phyloP scores from a whole-genome alignment of 2,888 invertebrate genomes.

The Coenonympha arcania region DNA sequence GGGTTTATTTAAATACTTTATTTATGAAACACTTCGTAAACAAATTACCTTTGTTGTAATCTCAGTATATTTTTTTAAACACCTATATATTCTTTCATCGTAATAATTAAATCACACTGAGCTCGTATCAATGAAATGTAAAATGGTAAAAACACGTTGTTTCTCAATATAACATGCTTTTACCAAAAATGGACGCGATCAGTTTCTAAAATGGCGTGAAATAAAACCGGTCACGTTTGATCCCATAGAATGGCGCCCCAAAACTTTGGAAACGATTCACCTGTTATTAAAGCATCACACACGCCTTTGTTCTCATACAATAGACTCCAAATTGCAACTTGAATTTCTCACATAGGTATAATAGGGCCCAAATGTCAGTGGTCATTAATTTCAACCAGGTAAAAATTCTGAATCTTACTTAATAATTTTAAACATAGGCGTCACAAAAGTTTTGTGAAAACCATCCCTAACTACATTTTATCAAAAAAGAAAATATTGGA shows the following conservation, averaged over 20 bases:
- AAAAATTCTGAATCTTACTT: too few relatives aligned
- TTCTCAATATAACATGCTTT: constrained; percentile 61
- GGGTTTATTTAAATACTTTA: too few relatives aligned
- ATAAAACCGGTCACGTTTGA: constrained; percentile 64
- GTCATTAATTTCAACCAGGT: constrained; percentile 44
- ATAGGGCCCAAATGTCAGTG: too few relatives aligned
- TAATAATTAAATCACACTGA: background rate
- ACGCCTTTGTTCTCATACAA: constrained; percentile 68
- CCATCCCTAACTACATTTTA: too few relatives aligned
- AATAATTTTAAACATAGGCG: too few relatives aligned
- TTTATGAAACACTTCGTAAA: too few relatives aligned
- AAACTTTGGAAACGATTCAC: constrained; percentile 64
- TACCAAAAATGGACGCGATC: constrained; percentile 64
- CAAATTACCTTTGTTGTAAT: too few relatives aligned
- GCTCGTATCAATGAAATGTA: background rate
- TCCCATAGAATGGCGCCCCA: constrained; percentile 33
- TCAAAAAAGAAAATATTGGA: too few relatives aligned
- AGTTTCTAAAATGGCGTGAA: constrained; percentile 59
- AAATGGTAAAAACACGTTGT: constrained; percentile 30
- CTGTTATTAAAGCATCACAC: constrained; percentile 68
- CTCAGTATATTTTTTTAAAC: too few relatives aligned
- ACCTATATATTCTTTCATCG: background rate
- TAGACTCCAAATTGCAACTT: constrained; percentile 69
- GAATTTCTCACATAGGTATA: constrained; percentile 60
- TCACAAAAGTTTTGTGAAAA: too few relatives aligned